Evolutionary conservation across 2,797 vertebrate genomes (phyloP), one percentile per base, ranked within the genome.

Genomic region (Xenops minutus): DNA sequence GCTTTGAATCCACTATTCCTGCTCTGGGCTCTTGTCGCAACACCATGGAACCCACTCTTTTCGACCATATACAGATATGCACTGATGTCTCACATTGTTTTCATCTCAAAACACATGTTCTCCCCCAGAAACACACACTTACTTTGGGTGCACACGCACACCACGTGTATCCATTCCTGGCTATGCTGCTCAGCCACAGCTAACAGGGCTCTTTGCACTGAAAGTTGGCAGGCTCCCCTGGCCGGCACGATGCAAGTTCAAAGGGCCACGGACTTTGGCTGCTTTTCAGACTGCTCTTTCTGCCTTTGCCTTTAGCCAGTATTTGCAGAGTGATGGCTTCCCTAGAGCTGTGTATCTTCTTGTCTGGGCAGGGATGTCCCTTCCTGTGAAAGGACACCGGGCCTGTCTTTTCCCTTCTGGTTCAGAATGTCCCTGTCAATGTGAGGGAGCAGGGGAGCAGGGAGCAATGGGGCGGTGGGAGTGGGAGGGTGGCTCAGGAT

Each of bases 231-330:
- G 41, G 14, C 27, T 89, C 75, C 46, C 56, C 71, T 29, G 52
- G 59, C 44, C 1, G 0, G 72, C 75, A 43, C 1, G 3, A 56
- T 39, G 75, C 7, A 4, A 63, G 93, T 85, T 92, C 85, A 85
- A 83, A 78, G 78, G 75, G 68, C 64, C 68, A 36, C 0, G 3
- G 85, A 46, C 91, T 89, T 77, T 83, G 93, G 94, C 89, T 71
- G 85, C 72, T 85, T 82, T 91, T 74, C 95, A 83, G 49, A 15
- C 10, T 54, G 68, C 48, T 83, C 75, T 94, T 79, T 88, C 71
- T 0, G 1, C 44, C 52, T 36, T 78, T 44, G 73, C 43, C 27
- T 88, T 74, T 32, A 78, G 62, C 14, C 67, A 27, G 44, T 16
- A 16, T 77, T 92, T 80, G 46, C n/a, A 39, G 39, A 82, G 56